phyloP scores from a whole-genome alignment of 2,888 invertebrate species.

The Ramazzottius varieornatus region DNA sequence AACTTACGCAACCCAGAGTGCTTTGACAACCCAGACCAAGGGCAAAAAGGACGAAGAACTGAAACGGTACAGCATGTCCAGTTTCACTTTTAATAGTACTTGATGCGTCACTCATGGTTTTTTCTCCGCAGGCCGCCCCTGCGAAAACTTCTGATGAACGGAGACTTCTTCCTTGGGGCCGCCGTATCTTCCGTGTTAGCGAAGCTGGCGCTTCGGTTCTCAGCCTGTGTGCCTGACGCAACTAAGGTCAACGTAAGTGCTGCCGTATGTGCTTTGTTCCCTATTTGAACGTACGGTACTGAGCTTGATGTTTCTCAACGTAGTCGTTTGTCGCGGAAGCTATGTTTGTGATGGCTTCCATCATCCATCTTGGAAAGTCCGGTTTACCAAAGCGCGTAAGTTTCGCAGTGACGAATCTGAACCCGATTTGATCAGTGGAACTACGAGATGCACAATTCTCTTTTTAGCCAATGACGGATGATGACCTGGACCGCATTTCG shows the following conservation, averaged over 20 bases:
- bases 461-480: constrained; percentile 60
- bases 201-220: constrained; percentile 54
- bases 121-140: constrained; percentile 45
- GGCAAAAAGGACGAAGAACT: constrained; percentile 15
- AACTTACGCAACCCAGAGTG: constrained; percentile 92
- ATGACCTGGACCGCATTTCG: constrained; percentile 66
- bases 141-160: constrained; percentile 62
- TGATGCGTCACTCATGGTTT: not conserved
- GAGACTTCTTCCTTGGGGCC: constrained; percentile 84
- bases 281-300: not conserved
- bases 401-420: no score
- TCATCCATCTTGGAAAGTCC: constrained; percentile 59
- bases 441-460: no score
- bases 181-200: constrained; percentile 65
- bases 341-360: constrained; percentile 59
- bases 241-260: constrained; percentile 23
- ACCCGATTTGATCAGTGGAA: no score
- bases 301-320: not conserved
- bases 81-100: not conserved
- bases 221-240: constrained; percentile 20
- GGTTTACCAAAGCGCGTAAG: constrained; percentile 24
- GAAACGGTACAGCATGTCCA: constrained; percentile 10
- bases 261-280: not conserved
- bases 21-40: constrained; percentile 41
- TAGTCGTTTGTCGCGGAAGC: constrained; percentile 35